A percentile compares a stretch with the other conserved stretches of the same genome.
These are phyloP conservation scores for Octonoba sinensis DNA, from an alignment of 2,888 invertebrate genomes.

Conservation along the genomic window DNA sequence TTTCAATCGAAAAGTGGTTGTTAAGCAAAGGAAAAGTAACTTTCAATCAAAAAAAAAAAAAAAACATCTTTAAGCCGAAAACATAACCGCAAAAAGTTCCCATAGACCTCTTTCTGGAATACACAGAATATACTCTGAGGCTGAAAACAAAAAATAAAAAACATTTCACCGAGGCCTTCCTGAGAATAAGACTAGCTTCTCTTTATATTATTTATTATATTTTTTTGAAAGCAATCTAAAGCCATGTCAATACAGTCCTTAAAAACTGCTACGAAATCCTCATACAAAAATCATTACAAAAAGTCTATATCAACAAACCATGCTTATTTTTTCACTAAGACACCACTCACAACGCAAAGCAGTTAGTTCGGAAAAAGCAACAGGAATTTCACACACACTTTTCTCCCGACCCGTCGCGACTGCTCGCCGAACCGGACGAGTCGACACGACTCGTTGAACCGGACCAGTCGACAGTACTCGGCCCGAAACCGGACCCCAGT, in stretches of 20 bases:
- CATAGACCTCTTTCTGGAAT: not conserved
- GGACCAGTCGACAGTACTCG: too few species aligned
- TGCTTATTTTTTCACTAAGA: not conserved
- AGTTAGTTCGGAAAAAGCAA: too few species aligned
- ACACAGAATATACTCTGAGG: not conserved
- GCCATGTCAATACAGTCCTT: conserved; percentile 50
- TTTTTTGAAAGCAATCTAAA: conserved; percentile 35
- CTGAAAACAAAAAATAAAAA: not conserved
- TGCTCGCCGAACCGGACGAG: too few species aligned
- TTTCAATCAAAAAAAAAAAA: too few species aligned
- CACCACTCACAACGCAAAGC: not conserved
- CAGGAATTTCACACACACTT: conserved; percentile 20
- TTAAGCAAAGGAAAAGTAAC: too few species aligned
- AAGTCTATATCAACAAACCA: conserved; percentile 12
- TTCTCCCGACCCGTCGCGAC: too few species aligned
- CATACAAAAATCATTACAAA: conserved; percentile 4
- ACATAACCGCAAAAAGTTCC: too few species aligned
- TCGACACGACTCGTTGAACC: too few species aligned
- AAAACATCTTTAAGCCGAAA: too few species aligned
- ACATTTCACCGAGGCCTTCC: conserved; percentile 36
- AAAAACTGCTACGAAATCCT: conserved; percentile 13
- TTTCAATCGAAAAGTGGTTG: too few species aligned
- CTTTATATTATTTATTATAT: conserved; percentile 9
- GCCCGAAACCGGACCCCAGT: too few species aligned
- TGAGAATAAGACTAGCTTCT: conserved; percentile 61